Evolutionary conservation across 2,888 invertebrate species (phyloP), one percentile per base, ranked within the genome.

Genomic region (Sesia apiformis): DNA sequence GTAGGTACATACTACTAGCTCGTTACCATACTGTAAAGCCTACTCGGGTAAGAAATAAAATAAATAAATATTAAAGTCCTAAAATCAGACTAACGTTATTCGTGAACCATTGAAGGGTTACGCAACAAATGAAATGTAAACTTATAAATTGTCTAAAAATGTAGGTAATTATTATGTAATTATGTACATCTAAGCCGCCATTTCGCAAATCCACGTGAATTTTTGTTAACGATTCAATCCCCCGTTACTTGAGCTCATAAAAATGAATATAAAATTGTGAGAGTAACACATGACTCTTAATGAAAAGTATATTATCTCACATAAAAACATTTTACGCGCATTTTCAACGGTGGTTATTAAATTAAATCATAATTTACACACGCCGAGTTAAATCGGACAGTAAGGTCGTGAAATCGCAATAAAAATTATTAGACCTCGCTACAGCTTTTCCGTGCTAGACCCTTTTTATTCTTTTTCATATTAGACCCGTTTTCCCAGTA

Each of bases 331-430:
- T 85, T 84, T 79, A 84, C 72, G 78, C 73, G 74, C 79, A 76
- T 84, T 83, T 81, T 80, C 81, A 80, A 70, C 74, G 78, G 63
- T 62, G 75, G 81, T 83, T 86, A 84, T 87, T 84, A 85, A 86
- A 86, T 86, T 83, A 83, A 82, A 84, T 84, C 80, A 84, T 84
- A 85, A 87, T 85, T 84, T 86, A 85, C 82, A 82, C 84, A 78
- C 80, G 75, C 76, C 70, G 74, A 78, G 79, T 80, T 78, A 82
- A 84, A 84, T 86, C 84, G 75, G 76, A 78, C 76, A 77, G 80
- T 74, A 71, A 77, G 78, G 78, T 79, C 76, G 79, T 84, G 81
- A 81, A 81, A 81, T 76, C 72, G 78, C 76, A 77, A 84, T 85
- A 83, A 83, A 84, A 83, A 84, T 79, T 81, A 83, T 84, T 79